Conservation (phyloP, 2,797 vertebrate genomes). For the Etheostoma perlongum region DNA sequence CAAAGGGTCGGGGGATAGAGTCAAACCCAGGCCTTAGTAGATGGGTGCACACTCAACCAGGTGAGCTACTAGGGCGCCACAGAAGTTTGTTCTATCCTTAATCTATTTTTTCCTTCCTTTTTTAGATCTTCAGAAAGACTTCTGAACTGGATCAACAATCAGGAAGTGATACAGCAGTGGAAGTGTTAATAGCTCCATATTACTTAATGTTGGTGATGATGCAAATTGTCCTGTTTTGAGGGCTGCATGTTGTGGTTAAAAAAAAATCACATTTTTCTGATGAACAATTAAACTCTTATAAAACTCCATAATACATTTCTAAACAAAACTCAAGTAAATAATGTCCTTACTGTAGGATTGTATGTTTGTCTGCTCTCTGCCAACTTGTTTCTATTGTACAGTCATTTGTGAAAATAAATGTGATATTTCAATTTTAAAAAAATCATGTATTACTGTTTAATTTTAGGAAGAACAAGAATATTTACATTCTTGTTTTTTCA, state of each 20-base stretch:
- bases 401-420: conserved; percentile 60
- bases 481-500: not conserved
- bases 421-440: conserved; percentile 21
- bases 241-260: not conserved
- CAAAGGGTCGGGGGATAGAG: too few species aligned
- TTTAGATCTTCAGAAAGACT: conserved; percentile 86
- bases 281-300: not conserved
- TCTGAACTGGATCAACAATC: conserved; percentile 66
- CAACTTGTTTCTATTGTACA: conserved; percentile 36
- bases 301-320: not conserved
- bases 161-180: not conserved
- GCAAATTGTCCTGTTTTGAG: not conserved
- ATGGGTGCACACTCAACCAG: too few species aligned
- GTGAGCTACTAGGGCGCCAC: too few species aligned
- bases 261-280: not conserved
- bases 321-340: not conserved
- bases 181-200: not conserved
- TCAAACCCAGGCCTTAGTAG: too few species aligned
- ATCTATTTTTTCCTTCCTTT: not conserved
- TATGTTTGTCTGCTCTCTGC: conserved; percentile 18
- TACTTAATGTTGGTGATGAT: not conserved
- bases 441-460: not conserved
- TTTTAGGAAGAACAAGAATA: not conserved
- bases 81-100: not conserved
- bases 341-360: conserved; percentile 7